Base-by-base conservation (phyloP, 2,888 invertebrate genomes). In the Lissonota sp. region DNA sequence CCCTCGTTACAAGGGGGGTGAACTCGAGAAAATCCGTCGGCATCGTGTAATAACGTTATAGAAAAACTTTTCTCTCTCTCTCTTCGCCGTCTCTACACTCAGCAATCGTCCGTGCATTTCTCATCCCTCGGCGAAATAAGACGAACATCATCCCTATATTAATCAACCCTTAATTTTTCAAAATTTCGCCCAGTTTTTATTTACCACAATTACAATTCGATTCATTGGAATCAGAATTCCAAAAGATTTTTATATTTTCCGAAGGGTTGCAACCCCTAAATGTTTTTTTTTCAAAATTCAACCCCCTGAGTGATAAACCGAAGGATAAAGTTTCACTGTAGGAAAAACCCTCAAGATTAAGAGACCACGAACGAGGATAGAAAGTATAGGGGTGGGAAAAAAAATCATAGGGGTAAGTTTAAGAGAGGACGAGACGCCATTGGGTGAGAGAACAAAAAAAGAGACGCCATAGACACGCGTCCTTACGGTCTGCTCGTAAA, bases 1-100 rank as follows among this genome's bases (percentile, higher is more conserved):
- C 49, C 67, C 14, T 12, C 49, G 16, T 7, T 26, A 46, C 55
- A 62, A n/a, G 16, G 40, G 40, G 42, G 42, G n/a, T 63, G 57
- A 44, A 57, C 69, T 64, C 63, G 53, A 73, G 80, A 80, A 77
- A 80, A 73, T 80, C 51, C 76, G 63, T 69, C 51, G 51, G 57
- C 73, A 8, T 60, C 63, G 26, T 51, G 58, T 69, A 77, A 73
- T 69, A 80, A 80, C 69, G 58, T 73, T 69, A 58, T 67, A 58
- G 67, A 63, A 77, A 46, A 80, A 77, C 63, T 77, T 69, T 63
- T 66, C 12, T 46, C 37, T 63, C 49, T 42, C 16, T 37, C 42
- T 37, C 39, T 71, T 10, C 10, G 8, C 49, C 53, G 44, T 60
- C 51, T 46, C 64, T 46, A 70, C 70, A n/a, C 77, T 70, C 64